These are phyloP conservation scores for Volucella inflata DNA, from an alignment of 2,888 invertebrate species.

Conservation along the genomic window DNA sequence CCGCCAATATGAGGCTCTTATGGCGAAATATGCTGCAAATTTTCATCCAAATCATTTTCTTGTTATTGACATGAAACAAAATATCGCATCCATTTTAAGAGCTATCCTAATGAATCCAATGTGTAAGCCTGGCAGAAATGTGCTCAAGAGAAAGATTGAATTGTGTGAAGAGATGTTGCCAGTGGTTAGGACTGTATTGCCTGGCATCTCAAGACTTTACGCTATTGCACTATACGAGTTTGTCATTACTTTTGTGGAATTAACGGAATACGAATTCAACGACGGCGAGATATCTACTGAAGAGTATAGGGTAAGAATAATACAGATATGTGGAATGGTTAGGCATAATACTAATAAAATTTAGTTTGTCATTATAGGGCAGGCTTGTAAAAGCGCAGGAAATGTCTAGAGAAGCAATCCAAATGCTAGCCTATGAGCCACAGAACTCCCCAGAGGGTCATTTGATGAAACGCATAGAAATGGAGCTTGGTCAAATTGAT, in stretches of 20 bases:
- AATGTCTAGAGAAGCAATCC: constrained; percentile 86
- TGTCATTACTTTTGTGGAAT: constrained; percentile 87
- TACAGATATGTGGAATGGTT: neutral
- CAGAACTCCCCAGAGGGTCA: constrained; percentile 89
- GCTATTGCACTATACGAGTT: constrained; percentile 91
- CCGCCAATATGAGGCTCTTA: constrained; percentile 83
- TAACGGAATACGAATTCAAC: constrained; percentile 87
- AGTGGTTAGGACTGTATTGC: constrained; percentile 88
- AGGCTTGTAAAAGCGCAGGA: constrained; percentile 83
- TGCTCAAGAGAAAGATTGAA: constrained; percentile 87
- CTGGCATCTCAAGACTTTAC: constrained; percentile 84
- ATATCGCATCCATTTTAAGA: constrained; percentile 86
- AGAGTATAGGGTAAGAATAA: constrained; percentile 84
- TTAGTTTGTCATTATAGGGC: constrained; percentile 78
- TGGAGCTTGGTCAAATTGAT: constrained; percentile 80
- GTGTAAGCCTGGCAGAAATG: constrained; percentile 84
- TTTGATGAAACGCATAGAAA: constrained; percentile 79
- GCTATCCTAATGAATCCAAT: constrained; percentile 84
- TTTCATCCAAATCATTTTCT: constrained; percentile 89
- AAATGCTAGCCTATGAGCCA: constrained; percentile 89
- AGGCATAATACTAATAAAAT: neutral
- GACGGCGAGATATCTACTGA: constrained; percentile 86
- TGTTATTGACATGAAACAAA: constrained; percentile 88
- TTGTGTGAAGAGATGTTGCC: constrained; percentile 88
- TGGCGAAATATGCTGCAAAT: constrained; percentile 85